Percentiles rank a stretch among this genome's conserved stretches.
Evolutionary conservation across 1,140 invertebrate genomes (phyloP).

Genomic region (Cylas formicarius): DNA sequence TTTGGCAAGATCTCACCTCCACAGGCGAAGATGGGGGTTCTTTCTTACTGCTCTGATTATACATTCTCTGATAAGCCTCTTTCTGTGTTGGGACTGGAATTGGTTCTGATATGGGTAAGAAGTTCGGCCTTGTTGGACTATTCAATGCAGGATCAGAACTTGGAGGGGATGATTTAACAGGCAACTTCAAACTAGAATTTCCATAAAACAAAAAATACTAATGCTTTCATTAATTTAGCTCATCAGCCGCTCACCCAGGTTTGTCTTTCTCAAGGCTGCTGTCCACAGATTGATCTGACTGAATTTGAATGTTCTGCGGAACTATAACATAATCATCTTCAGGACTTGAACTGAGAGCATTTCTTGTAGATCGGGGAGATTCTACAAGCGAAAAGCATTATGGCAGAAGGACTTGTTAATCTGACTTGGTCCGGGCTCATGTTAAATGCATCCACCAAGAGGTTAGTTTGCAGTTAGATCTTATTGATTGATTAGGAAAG

Average conservation of each 20-base stretch:
- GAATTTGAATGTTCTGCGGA: slow-evolving; percentile 55
- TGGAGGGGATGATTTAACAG: slow-evolving; percentile 15
- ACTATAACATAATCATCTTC: slow-evolving; percentile 86
- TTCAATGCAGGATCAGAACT: slow-evolving; percentile 23
- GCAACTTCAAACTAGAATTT: slow-evolving; percentile 22
- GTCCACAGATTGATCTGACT: slow-evolving; percentile 44
- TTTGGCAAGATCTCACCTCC: slow-evolving; percentile 7
- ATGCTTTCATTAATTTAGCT: no score
- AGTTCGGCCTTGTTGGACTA: slow-evolving; percentile 62
- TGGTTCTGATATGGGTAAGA: slow-evolving; percentile 63
- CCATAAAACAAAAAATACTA: no score
- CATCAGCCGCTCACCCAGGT: slow-evolving; percentile 18
- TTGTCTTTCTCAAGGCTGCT: slow-evolving; percentile 39
- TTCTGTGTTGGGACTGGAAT: slow-evolving; percentile 72
- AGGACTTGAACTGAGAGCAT: slow-evolving; percentile 48
- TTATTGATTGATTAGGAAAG: no score
- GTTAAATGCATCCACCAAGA: no score
- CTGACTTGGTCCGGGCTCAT: no score
- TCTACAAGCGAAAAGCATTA: slow-evolving; percentile 33
- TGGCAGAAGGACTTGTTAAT: no score
- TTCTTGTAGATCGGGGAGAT: slow-evolving; percentile 38
- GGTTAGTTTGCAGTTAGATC: no score
- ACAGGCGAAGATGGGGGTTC: slow-evolving; percentile 19
- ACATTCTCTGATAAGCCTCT: slow-evolving; percentile 44
- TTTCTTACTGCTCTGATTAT: slow-evolving; percentile 22